Conservation (phyloP, 2,888 invertebrate genomes). For the Prosapia bicincta region DNA sequence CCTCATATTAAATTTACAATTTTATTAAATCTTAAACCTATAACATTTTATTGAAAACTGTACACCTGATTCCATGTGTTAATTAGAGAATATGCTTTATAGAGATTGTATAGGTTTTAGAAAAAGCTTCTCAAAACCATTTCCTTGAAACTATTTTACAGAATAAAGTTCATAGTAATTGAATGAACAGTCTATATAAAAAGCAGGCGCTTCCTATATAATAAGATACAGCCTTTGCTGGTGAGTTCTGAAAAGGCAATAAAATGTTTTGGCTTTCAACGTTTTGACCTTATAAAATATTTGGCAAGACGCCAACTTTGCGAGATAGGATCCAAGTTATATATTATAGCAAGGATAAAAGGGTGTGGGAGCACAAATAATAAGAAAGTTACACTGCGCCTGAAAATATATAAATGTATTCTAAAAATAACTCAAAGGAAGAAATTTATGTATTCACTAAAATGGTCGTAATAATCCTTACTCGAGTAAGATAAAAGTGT, state of each 20-base stretch:
- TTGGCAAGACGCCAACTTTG: not conserved
- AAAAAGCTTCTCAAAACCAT: too few relatives aligned
- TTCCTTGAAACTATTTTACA: too few relatives aligned
- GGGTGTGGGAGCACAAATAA: not conserved
- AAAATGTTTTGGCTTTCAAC: not conserved
- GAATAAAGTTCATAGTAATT: not conserved
- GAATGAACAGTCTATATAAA: not conserved
- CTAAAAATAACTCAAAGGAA: not conserved
- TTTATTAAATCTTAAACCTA: too few relatives aligned
- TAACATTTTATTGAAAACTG: too few relatives aligned
- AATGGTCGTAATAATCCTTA: too few relatives aligned
- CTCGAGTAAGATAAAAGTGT: too few relatives aligned
- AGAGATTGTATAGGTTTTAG: too few relatives aligned
- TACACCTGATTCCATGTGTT: too few relatives aligned
- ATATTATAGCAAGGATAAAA: not conserved
- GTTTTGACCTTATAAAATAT: not conserved
- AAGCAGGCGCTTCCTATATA: not conserved
- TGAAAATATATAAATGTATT: not conserved
- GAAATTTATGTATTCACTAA: not conserved
- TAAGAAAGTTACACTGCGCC: not conserved
- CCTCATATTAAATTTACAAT: too few relatives aligned
- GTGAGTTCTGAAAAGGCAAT: not conserved
- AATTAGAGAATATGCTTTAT: too few relatives aligned
- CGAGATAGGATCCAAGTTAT: not conserved
- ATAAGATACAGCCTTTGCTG: not conserved